Percentiles rank a stretch among this genome's conserved stretches.
phyloP scores from a whole-genome alignment of 2,888 invertebrate genomes.

The Neoscelio sp. region DNA sequence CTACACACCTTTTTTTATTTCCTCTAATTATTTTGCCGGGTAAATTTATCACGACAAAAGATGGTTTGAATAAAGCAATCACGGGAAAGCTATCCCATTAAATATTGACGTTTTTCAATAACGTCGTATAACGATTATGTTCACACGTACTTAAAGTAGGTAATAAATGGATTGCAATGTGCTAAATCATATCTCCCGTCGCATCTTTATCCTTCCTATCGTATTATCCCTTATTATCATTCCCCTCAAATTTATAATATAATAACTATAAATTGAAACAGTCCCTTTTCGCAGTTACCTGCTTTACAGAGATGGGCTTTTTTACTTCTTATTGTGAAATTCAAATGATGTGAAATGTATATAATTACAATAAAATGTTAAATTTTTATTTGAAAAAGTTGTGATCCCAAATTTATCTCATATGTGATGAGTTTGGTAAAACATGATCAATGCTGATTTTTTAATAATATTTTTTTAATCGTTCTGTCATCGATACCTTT shows the following conservation, averaged over 20 bases:
- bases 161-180: constrained; percentile 29
- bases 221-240: constrained; percentile 36
- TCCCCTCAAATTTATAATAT: constrained; percentile 33
- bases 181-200: constrained; percentile 28
- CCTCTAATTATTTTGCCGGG: too few species aligned
- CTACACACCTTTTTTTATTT: too few species aligned
- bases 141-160: constrained; percentile 20
- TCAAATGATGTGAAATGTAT: too few species aligned
- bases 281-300: background rate
- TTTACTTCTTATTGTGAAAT: too few species aligned
- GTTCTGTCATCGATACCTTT: too few species aligned
- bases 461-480: too few species aligned
- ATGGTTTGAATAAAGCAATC: background rate
- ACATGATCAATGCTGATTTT: too few species aligned
- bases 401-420: too few species aligned
- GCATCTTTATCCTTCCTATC: constrained; percentile 27
- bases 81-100: background rate
- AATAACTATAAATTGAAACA: constrained; percentile 25
- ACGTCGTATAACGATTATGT: constrained; percentile 18
- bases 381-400: too few species aligned
- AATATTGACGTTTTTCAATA: constrained; percentile 19
- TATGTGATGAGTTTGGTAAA: too few species aligned
- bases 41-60: too few species aligned
- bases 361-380: too few species aligned
- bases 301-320: background rate